phyloP scores from a whole-genome alignment of 2,888 invertebrate species.

The Ariolimax columbianus region DNA sequence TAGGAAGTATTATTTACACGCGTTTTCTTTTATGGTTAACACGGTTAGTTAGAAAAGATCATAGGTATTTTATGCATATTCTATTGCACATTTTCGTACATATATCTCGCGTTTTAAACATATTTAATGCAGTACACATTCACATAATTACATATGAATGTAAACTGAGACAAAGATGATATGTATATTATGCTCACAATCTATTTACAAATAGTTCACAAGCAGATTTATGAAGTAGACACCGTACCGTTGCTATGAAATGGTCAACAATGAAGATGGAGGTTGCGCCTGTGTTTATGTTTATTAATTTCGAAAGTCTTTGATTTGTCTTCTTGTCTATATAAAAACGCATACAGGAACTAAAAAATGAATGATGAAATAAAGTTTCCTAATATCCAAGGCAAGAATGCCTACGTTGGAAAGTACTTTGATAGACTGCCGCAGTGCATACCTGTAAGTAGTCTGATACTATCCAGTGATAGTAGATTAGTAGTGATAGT shows the following conservation, averaged over 20 bases:
- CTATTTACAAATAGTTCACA: neutral
- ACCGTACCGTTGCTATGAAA: constrained; percentile 37
- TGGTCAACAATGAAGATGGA: constrained; percentile 42
- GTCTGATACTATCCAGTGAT: no score
- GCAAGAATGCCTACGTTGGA: constrained; percentile 70
- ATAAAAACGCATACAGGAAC: neutral
- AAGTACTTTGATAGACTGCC: constrained; percentile 75
- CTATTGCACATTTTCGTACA: no score
- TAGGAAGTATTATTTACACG: constrained; percentile 28
- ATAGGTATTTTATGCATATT: no score
- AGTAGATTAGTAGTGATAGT: no score
- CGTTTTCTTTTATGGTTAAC: neutral
- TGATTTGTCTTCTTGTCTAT: neutral
- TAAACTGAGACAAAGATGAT: neutral
- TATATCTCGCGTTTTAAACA: neutral
- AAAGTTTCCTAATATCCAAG: constrained; percentile 64
- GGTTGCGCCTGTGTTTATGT: neutral
- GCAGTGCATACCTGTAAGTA: constrained; percentile 69
- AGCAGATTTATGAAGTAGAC: neutral
- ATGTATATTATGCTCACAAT: neutral
- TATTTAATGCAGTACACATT: neutral
- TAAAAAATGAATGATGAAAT: constrained; percentile 42
- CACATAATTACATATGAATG: neutral
- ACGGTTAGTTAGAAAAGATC: no score
- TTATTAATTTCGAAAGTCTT: no score